Base-by-base conservation (phyloP, 2,888 invertebrate species). In the Acanthococcus lagerstroemiae region DNA sequence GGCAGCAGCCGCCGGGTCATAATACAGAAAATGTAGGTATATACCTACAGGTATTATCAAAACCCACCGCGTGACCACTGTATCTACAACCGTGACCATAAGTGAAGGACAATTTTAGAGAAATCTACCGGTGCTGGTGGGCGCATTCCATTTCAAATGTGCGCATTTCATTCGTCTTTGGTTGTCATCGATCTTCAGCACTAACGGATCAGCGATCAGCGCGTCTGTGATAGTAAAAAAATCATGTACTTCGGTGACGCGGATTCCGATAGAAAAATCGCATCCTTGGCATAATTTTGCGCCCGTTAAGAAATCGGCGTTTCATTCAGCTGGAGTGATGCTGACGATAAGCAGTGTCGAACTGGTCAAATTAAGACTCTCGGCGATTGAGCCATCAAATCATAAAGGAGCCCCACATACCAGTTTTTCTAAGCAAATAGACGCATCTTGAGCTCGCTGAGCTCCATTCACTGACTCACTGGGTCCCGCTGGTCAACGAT, bases 71-170 rank as follows among this genome's bases (percentile, higher is more conserved):
- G 55, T 25, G 55, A 26, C 55, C 55, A 55, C 30, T 12, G 27
- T 55, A 55, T 30, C 55, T 55, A 55, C 37, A 55, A 55, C 55
- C 55, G 55, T 55, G 55, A 55, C 55, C 55, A 55, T 55, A 55
- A 55, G 55, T 55, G 55, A 55, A 55, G 55, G 55, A 55, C 55
- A 55, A 55, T 55, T 55, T 55, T 55, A 25, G 55, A 55, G 55
- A 55, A 55, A 55, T 55, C 55, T 30, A 30, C 27, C n/a, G 4
- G 3, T 27, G 21, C 15, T n/a, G n/a, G n/a, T n/a, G n/a, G 26
- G 4, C n/a, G 55, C 30, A 55, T 55, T 55, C 55, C 26, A 21
- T 21, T 55, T 30, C 55, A 30, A 55, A 55, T 55, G 55, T 19
- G 55, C 55, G 55, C 55, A 55, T 55, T 55, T 55, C 27, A 55